These are phyloP conservation scores for Tiliacea citrago DNA, from an alignment of 2,888 invertebrate species.

Conservation along the genomic window DNA sequence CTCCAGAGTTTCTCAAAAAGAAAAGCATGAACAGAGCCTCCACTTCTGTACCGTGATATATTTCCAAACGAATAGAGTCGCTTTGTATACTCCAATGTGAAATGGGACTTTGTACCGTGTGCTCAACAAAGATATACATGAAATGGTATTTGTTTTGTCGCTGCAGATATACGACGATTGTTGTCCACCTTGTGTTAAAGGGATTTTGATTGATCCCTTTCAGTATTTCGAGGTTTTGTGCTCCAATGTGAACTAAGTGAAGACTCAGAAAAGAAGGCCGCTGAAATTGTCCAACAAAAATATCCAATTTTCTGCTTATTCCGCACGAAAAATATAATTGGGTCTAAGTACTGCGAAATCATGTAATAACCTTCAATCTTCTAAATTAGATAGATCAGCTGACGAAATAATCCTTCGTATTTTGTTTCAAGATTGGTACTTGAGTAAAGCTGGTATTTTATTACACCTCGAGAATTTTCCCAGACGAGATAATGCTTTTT, in stretches of 20 bases:
- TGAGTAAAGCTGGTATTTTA: constrained; percentile 53
- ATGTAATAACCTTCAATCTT: constrained; percentile 50
- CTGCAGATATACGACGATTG: constrained; percentile 53
- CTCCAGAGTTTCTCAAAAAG: constrained; percentile 68
- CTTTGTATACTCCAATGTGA: constrained; percentile 66
- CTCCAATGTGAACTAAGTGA: not conserved
- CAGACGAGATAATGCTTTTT: constrained; percentile 41
- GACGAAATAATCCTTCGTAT: constrained; percentile 53
- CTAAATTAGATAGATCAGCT: constrained; percentile 53
- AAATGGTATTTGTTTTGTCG: constrained; percentile 68
- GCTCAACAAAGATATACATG: constrained; percentile 69
- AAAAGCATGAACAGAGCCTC: constrained; percentile 57
- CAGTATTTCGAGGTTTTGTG: not conserved
- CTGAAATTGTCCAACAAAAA: not conserved
- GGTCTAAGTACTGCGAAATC: constrained; percentile 36
- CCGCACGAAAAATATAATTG: constrained; percentile 38
- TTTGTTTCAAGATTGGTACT: constrained; percentile 48
- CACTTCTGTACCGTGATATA: constrained; percentile 64
- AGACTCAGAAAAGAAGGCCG: not conserved
- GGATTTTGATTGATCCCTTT: constrained; percentile 39
- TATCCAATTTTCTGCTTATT: constrained; percentile 30
- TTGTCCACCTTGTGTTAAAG: constrained; percentile 40
- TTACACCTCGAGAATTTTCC: constrained; percentile 45
- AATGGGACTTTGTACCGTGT: constrained; percentile 68
- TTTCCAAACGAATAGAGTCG: constrained; percentile 71